Evolutionary conservation across 2,113 vertebrate species (phyloP), one percentile per base, ranked within the genome.

Genomic region (Canis aureus): DNA sequence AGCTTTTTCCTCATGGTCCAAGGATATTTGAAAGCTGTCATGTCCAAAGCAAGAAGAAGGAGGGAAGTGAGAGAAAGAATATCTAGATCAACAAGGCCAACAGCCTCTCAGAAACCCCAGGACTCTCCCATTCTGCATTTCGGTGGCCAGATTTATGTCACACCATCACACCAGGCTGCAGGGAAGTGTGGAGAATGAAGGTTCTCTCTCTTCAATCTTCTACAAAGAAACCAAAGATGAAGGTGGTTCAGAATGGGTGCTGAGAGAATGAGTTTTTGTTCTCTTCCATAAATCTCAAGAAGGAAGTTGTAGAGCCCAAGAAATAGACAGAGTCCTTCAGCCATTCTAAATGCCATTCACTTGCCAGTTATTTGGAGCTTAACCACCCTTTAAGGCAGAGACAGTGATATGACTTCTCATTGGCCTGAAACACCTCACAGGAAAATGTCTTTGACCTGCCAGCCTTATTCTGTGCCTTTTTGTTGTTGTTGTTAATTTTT

Each of bases 131-230:
- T 19, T 32, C 23, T 29, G 32, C 55, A 5, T 17, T 27, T 62
- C 23, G 0, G 7, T 1, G 38, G 22, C 20, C 62, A 35, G 15
- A 8, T 29, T 1, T 11, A 20, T 12, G 35, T 43, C 66, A 13
- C n/a, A 2, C 0, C 12, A 43, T 19, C n/a, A 1, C 2, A 1
- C 67, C 32, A 1, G 23, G 71, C 71, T 57, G 16, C 15, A 20
- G 51, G 4, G 4, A 71, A 17, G n/a, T 3, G 6, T 55, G 5
- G 49, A 43, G 6, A 10, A 35, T 13, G 6, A 11, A 8, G 11
- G 10, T 78, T n/a, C 66, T 82, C 1, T 25, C 49, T 23, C 23
- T 11, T 51, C 59, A 43, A 12, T 53, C 49, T 38, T 66, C 60
- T 43, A 25, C 49, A n/a, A 76, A 49, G 16, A 74, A 55, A 27